These are phyloP conservation scores for Calephelis perditalis DNA, from an alignment of 2,888 invertebrate genomes.

Conservation along the genomic window DNA sequence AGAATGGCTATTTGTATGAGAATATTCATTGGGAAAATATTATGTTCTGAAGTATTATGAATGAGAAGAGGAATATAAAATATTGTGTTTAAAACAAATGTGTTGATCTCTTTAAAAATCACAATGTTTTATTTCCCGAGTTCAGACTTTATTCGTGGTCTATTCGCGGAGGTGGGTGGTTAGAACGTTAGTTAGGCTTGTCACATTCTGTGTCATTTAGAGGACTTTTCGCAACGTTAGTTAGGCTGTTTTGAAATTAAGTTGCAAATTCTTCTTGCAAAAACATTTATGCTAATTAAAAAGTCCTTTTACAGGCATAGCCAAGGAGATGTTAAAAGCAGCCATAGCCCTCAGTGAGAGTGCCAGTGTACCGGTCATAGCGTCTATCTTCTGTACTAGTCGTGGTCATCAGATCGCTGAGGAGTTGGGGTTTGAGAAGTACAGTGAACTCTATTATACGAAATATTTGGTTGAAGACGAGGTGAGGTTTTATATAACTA, in stretches of 20 bases:
- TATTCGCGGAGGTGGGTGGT: too few species aligned
- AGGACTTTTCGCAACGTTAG: too few species aligned
- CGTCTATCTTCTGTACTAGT: constrained; percentile 56
- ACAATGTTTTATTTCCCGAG: too few species aligned
- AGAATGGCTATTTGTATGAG: background rate
- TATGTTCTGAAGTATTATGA: background rate
- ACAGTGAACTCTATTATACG: constrained; percentile 57
- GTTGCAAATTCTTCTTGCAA: too few species aligned
- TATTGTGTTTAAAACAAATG: background rate
- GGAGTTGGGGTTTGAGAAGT: constrained; percentile 55
- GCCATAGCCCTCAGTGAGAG: constrained; percentile 49
- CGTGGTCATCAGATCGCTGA: constrained; percentile 47
- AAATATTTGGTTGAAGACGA: constrained; percentile 54
- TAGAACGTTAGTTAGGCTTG: too few species aligned
- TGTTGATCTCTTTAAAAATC: background rate
- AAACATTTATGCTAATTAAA: too few species aligned
- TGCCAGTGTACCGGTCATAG: constrained; percentile 55
- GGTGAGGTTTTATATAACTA: constrained; percentile 33
- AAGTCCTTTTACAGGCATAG: constrained; percentile 46
- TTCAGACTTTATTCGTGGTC: too few species aligned
- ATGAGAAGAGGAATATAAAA: too few species aligned
- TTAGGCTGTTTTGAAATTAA: too few species aligned
- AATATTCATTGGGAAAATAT: constrained; percentile 2
- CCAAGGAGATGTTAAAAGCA: constrained; percentile 57
- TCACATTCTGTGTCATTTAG: too few species aligned